These are phyloP conservation scores for Allygus modestus DNA, from an alignment of 2,888 invertebrate species.

Conservation along the genomic window DNA sequence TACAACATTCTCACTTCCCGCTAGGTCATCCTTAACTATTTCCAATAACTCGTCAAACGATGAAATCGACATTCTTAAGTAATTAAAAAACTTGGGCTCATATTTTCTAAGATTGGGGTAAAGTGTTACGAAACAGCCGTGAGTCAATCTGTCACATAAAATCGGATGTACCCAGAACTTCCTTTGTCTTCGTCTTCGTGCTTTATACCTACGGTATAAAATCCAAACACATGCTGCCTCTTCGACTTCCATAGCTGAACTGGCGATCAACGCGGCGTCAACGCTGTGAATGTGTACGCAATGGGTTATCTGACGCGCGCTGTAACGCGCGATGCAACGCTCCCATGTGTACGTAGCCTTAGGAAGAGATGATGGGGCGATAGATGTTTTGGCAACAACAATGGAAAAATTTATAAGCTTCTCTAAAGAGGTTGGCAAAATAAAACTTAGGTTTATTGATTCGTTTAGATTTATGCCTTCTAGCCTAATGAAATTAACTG, in stretches of 20 bases:
- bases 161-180: constrained; percentile 40
- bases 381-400: too few relatives aligned
- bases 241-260: constrained; percentile 14
- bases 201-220: constrained; percentile 42
- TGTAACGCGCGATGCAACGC: constrained; percentile 20
- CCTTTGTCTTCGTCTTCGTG: constrained; percentile 45
- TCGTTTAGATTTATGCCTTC: too few relatives aligned
- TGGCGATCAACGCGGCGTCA: background rate
- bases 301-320: background rate
- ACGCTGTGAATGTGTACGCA: background rate
- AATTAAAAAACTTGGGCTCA: constrained; percentile 47
- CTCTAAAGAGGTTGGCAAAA: too few relatives aligned
- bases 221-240: constrained; percentile 39
- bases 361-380: too few relatives aligned
- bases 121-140: background rate
- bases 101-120: constrained; percentile 29
- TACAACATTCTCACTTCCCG: background rate
- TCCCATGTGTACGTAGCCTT: too few relatives aligned
- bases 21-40: constrained; percentile 36
- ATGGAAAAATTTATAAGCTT: too few relatives aligned
- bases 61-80: constrained; percentile 40
- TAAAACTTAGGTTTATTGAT: too few relatives aligned
- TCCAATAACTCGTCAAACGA: constrained; percentile 30
- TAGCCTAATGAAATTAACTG: too few relatives aligned
- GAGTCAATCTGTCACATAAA: constrained; percentile 31